Percentiles rank a stretch among this genome's conserved stretches.
Conservation (phyloP, 2,797 vertebrate species). For the Myripristis jacobus region DNA sequence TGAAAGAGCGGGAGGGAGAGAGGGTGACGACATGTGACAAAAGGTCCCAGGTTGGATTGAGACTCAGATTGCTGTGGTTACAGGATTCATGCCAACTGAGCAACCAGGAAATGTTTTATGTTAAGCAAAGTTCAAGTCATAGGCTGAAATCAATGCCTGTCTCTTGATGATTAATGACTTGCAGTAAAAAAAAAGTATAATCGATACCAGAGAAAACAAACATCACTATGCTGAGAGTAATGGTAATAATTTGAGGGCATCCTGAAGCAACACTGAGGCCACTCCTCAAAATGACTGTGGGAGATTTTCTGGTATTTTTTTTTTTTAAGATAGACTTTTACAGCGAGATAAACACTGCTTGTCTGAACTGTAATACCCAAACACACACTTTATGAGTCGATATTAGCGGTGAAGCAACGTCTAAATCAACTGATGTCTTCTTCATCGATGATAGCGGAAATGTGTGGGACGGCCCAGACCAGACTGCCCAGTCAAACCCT, state of each 20-base stretch:
- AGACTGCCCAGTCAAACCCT: conserved; percentile 32
- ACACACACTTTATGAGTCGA: no score
- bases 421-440: no score
- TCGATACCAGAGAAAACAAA: conserved; percentile 15
- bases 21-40: no score
- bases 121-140: conserved; percentile 13
- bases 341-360: no score
- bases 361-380: no score
- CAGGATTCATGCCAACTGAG: no score
- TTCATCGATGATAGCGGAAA: not conserved
- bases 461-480: not conserved
- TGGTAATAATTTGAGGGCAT: conserved; percentile 1
- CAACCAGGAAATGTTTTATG: not conserved
- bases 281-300: conserved; percentile 51
- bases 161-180: not conserved
- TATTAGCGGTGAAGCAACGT: no score
- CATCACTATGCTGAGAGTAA: conserved; percentile 18
- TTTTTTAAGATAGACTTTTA: conserved; percentile 38
- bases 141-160: conserved; percentile 1
- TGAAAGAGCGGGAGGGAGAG: no score
- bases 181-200: not conserved
- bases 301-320: conserved; percentile 40
- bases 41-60: no score
- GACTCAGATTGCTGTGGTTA: no score
- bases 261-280: conserved; percentile 26